Base-by-base conservation (phyloP, 1,140 invertebrate genomes). In the Drosophila repleta region DNA sequence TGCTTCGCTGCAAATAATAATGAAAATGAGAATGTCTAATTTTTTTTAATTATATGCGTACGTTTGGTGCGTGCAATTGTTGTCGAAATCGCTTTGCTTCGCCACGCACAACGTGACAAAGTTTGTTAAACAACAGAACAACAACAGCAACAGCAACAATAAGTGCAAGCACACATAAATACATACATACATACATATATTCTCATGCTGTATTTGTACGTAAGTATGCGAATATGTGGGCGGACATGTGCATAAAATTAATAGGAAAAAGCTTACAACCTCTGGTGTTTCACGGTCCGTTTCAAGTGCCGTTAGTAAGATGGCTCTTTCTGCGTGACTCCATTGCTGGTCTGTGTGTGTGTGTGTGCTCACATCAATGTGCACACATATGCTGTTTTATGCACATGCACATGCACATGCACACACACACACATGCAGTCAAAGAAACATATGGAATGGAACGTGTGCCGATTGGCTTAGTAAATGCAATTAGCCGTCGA, bases 61-160 rank as follows among this genome's bases (percentile, higher is more conserved):
- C 35, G 66, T 67, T 76, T 65, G 46, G 49, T 75, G 72, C 72
- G 72, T 75, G 72, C 72, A 71, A 65, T 75, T 75, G 69, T 63
- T 74, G 53, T 46, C 58, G 51, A 74, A 74, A 57, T 69, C 71
- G 37, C 49, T 61, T 51, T 39, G 39, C 51, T 61, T 61, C 56
- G 35, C 49, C 57, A 58, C 26, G 45, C 24, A 63, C 68, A 74
- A 88, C 83, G 83, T 87, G 83, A 87, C 83, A 68, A 76, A 88
- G 74, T 79, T 83, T 56, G 69, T 51, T 66, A 79, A 87, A 62
- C 66, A 64, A 39, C 39, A 65, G 37, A 58, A 41, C 68, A 67
- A 63, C n/a, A 70, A 66, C 26, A 76, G 53, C 32, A 62, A 43
- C 7, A 43, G 8, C 41, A 45, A 15, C 13, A 57, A 57, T 21